phyloP scores from a whole-genome alignment of 1,140 invertebrate genomes.

The Drosophila equinoxialis region DNA sequence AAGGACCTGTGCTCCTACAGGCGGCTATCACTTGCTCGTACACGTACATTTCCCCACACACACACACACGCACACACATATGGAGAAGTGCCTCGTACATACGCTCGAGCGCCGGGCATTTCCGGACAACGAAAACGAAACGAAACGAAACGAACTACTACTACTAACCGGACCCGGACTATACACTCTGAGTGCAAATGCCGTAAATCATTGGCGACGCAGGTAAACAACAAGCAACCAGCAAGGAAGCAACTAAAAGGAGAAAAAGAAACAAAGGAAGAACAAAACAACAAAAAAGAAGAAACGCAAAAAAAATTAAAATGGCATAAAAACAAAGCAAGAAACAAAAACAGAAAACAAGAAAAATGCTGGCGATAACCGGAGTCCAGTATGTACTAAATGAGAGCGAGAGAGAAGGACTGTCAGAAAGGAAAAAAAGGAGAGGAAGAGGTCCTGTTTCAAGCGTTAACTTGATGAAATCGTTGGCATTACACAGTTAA shows the following conservation, averaged over 20 bases:
- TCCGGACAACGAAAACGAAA: conserved; percentile 11
- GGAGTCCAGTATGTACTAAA: conserved; percentile 9
- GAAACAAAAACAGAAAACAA: conserved; percentile 10
- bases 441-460: neutral
- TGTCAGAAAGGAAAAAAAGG: neutral
- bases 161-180: conserved; percentile 11
- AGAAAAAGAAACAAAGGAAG: neutral
- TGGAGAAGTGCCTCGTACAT: neutral
- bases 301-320: neutral
- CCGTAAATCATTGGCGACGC: conserved; percentile 10
- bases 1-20: neutral
- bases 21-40: neutral
- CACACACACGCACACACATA: neutral
- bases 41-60: neutral
- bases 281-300: neutral
- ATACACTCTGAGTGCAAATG: conserved; percentile 13
- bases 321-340: conserved; percentile 14
- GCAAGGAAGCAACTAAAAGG: conserved; percentile 10
- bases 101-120: conserved; percentile 9
- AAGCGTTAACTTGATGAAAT: conserved; percentile 12
- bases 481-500: conserved; percentile 8
- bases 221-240: conserved; percentile 11
- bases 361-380: conserved; percentile 13
- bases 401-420: neutral
- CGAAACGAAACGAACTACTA: neutral